Conservation (phyloP, 2,113 vertebrate genomes). For the Pelobates fuscus region DNA sequence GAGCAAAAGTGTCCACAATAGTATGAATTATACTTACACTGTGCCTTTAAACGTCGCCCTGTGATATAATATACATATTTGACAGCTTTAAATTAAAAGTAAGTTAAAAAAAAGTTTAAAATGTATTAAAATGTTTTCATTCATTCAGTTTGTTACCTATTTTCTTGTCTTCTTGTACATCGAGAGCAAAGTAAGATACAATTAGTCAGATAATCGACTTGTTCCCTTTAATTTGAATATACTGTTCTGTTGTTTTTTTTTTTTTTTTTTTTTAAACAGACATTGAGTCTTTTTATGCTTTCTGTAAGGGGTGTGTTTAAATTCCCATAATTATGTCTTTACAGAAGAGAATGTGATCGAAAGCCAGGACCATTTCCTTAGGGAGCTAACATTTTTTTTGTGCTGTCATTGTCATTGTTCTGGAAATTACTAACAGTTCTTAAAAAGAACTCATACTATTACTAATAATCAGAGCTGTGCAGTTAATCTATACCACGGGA, state of each 20-base stretch:
- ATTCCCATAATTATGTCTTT: not conserved
- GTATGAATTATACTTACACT: too few relatives aligned
- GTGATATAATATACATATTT: too few relatives aligned
- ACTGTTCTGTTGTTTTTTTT: not conserved
- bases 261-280: too few relatives aligned
- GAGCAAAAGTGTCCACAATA: too few relatives aligned
- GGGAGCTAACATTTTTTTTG: not conserved
- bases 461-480: slow-evolving; percentile 13
- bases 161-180: too few relatives aligned
- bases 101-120: too few relatives aligned
- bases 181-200: too few relatives aligned
- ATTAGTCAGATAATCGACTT: not conserved
- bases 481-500: not conserved
- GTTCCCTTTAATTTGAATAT: not conserved
- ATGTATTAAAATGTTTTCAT: too few relatives aligned
- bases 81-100: too few relatives aligned
- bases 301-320: not conserved
- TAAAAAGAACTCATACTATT: slow-evolving; percentile 18
- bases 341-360: not conserved
- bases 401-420: not conserved
- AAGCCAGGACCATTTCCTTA: not conserved
- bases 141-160: too few relatives aligned
- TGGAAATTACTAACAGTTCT: not conserved
- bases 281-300: not conserved
- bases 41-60: too few relatives aligned